Conservation (phyloP, 2,888 invertebrate species). For the Atethmia centrago region DNA sequence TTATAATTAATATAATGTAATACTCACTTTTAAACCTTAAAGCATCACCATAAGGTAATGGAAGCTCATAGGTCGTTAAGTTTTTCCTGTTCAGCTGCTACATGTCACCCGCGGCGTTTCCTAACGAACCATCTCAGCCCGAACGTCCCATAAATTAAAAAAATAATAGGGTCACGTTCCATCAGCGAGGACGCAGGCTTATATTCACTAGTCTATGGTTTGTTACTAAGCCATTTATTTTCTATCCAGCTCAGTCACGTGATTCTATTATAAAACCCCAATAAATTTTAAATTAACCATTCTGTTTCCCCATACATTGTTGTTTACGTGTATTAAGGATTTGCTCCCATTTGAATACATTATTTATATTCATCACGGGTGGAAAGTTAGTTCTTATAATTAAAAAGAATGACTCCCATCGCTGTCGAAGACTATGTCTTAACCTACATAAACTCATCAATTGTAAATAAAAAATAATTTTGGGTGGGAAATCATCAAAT, state of each 20-base stretch:
- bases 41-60: neutral
- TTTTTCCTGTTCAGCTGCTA: neutral
- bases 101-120: neutral
- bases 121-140: neutral
- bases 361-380: neutral
- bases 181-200: conserved; percentile 37
- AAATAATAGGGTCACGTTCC: conserved; percentile 22
- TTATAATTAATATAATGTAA: neutral
- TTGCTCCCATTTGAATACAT: conserved; percentile 13
- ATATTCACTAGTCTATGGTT: conserved; percentile 16
- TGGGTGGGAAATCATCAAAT: too few relatives aligned
- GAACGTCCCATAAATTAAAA: conserved; percentile 15
- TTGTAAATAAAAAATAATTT: neutral
- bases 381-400: neutral
- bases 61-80: neutral
- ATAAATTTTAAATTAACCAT: conserved; percentile 47
- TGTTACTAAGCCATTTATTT: conserved; percentile 52
- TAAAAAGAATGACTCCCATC: neutral
- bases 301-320: conserved; percentile 45
- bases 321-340: conserved; percentile 36
- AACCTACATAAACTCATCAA: neutral
- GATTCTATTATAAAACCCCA: conserved; percentile 66
- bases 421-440: neutral
- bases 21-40: neutral
- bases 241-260: conserved; percentile 62